phyloP scores from a whole-genome alignment of 2,888 invertebrate genomes.

The Phania funesta region DNA sequence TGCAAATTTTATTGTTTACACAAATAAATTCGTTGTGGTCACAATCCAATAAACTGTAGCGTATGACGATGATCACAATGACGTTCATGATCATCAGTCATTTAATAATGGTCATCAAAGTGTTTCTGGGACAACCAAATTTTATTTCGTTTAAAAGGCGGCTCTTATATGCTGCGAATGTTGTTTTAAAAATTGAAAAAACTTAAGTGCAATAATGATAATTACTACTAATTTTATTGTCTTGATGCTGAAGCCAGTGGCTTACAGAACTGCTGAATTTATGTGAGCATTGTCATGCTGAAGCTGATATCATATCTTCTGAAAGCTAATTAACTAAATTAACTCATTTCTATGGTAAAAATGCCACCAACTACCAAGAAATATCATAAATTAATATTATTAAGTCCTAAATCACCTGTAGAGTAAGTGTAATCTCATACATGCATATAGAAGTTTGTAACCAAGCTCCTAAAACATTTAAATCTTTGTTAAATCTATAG shows the following conservation, averaged over 20 bases:
- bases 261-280: too few species aligned
- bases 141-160: conserved; percentile 37
- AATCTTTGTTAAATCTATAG: conserved; percentile 40
- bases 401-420: conserved; percentile 59
- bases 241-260: too few species aligned
- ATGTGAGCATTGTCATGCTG: too few species aligned
- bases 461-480: conserved; percentile 21
- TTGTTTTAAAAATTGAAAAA: too few species aligned
- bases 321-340: conserved; percentile 35
- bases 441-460: conserved; percentile 46
- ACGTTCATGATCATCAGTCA: conserved; percentile 35
- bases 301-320: background rate
- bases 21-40: conserved; percentile 69
- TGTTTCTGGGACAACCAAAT: conserved; percentile 27
- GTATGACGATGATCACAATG: background rate
- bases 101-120: conserved; percentile 33
- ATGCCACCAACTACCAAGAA: conserved; percentile 51
- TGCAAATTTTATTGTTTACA: conserved; percentile 59
- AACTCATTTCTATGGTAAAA: conserved; percentile 2
- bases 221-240: too few species aligned
- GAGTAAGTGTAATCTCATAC: conserved; percentile 43
- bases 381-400: conserved; percentile 53
- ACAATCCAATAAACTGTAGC: conserved; percentile 48
- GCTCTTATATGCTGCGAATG: background rate
- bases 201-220: too few species aligned